Percentiles rank a stretch among this genome's conserved stretches.
Conservation (phyloP, 2,888 invertebrate genomes). For the Ochropacha duplaris region DNA sequence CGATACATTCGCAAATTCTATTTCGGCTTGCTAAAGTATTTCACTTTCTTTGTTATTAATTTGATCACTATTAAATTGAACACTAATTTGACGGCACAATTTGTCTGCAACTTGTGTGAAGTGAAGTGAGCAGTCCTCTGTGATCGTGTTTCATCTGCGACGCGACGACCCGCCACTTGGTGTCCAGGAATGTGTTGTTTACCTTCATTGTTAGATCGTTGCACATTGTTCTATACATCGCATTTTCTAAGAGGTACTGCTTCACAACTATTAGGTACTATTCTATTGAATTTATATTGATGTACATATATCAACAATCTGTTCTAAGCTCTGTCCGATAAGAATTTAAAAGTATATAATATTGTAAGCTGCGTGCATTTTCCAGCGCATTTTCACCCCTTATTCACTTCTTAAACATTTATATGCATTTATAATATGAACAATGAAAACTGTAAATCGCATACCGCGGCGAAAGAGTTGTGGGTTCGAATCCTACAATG, state of each 20-base stretch:
- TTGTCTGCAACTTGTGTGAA: neutral
- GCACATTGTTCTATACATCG: conserved; percentile 31
- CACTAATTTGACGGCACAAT: too few relatives aligned
- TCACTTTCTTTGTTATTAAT: too few relatives aligned
- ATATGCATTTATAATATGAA: too few relatives aligned
- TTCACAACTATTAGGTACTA: conserved; percentile 2
- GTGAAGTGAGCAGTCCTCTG: neutral
- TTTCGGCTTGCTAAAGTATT: neutral
- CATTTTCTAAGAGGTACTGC: conserved; percentile 37
- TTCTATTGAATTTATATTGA: neutral
- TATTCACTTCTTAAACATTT: too few relatives aligned
- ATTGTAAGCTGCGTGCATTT: too few relatives aligned
- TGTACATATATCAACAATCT: neutral
- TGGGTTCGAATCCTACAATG: too few relatives aligned
- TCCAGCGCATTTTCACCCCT: too few relatives aligned
- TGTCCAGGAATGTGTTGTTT: conserved; percentile 45
- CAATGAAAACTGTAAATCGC: too few relatives aligned
- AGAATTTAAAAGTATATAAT: too few relatives aligned
- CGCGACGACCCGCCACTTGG: neutral
- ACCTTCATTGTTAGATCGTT: conserved; percentile 30
- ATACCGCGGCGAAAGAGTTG: too few relatives aligned
- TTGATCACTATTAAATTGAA: neutral
- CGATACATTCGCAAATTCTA: neutral
- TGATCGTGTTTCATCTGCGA: neutral
- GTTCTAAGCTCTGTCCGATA: too few relatives aligned